Evolutionary conservation across 2,888 invertebrate genomes (phyloP).

Genomic region (Acronicta psi): DNA sequence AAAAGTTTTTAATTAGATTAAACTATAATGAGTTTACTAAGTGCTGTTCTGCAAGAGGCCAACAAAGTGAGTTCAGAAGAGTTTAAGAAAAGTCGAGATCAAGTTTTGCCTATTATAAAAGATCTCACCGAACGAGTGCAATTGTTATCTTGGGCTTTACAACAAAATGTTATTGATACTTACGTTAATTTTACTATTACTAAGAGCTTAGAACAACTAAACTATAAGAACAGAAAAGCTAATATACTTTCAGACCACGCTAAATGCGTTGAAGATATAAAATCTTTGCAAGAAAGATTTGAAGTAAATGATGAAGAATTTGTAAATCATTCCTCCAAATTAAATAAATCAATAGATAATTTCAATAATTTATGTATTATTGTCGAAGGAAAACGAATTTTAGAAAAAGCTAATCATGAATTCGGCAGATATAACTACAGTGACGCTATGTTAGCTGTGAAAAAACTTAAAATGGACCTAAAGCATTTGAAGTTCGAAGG

Average conservation of each 20-base stretch:
- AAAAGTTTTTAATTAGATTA: neutral
- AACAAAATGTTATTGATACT: slow-evolving; percentile 79
- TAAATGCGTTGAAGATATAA: slow-evolving; percentile 62
- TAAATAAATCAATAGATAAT: slow-evolving; percentile 64
- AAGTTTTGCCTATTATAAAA: slow-evolving; percentile 70
- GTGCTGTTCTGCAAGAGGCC: slow-evolving; percentile 78
- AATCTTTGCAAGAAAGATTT: slow-evolving; percentile 63
- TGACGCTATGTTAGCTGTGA: slow-evolving; percentile 74
- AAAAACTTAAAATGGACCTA: slow-evolving; percentile 68
- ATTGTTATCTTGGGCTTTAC: slow-evolving; percentile 79
- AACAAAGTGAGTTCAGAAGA: slow-evolving; percentile 74
- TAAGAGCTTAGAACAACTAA: slow-evolving; percentile 81
- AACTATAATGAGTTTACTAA: slow-evolving; percentile 77
- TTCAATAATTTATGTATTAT: slow-evolving; percentile 72
- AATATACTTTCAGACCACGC: slow-evolving; percentile 72
- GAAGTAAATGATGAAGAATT: slow-evolving; percentile 72
- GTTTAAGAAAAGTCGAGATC: slow-evolving; percentile 73
- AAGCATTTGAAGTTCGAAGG: slow-evolving; percentile 72
- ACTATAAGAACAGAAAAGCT: slow-evolving; percentile 76
- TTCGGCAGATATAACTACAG: slow-evolving; percentile 76
- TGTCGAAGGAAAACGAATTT: slow-evolving; percentile 72
- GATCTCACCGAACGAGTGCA: slow-evolving; percentile 78
- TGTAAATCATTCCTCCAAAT: slow-evolving; percentile 64
- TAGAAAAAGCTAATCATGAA: slow-evolving; percentile 79
- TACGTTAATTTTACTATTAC: slow-evolving; percentile 76